phyloP scores from a whole-genome alignment of 2,797 vertebrate genomes.

The Eidolon dupreanum region DNA sequence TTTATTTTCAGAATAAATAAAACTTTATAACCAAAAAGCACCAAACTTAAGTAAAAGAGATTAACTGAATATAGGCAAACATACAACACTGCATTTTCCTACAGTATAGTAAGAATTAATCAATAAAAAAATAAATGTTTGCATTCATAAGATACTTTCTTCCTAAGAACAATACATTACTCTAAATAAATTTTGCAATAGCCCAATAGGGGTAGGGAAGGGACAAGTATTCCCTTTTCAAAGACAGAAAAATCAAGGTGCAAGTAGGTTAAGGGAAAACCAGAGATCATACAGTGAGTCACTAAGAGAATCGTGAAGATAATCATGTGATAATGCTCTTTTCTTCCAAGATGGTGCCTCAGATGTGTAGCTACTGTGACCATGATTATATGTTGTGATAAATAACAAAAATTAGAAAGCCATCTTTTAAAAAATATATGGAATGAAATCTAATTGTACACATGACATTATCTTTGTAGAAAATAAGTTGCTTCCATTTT shows the following conservation, averaged over 20 bases:
- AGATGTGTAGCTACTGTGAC: background rate
- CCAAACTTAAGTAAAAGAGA: constrained; percentile 33
- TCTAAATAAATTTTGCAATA: constrained; percentile 52
- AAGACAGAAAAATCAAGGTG: constrained; percentile 41
- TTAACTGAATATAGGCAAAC: constrained; percentile 16
- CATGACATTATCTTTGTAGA: constrained; percentile 36
- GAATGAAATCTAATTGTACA: constrained; percentile 30
- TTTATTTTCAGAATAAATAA: constrained; percentile 47
- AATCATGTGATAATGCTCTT: background rate
- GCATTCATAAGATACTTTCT: background rate
- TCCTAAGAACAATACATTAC: constrained; percentile 57
- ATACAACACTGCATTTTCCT: constrained; percentile 13
- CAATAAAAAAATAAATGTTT: constrained; percentile 36
- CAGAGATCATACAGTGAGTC: background rate
- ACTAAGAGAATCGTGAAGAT: constrained; percentile 13
- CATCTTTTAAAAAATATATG: constrained; percentile 8
- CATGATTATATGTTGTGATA: constrained; percentile 26
- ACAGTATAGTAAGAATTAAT: constrained; percentile 51
- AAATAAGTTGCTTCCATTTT: constrained; percentile 55
- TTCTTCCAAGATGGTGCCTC: constrained; percentile 48
- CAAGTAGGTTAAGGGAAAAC: constrained; percentile 40
- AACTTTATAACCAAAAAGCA: constrained; percentile 28
- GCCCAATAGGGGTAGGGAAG: background rate
- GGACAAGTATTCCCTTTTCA: constrained; percentile 45
- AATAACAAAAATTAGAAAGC: constrained; percentile 40